Conservation (phyloP, 2,113 vertebrate genomes). For the Grus americana region DNA sequence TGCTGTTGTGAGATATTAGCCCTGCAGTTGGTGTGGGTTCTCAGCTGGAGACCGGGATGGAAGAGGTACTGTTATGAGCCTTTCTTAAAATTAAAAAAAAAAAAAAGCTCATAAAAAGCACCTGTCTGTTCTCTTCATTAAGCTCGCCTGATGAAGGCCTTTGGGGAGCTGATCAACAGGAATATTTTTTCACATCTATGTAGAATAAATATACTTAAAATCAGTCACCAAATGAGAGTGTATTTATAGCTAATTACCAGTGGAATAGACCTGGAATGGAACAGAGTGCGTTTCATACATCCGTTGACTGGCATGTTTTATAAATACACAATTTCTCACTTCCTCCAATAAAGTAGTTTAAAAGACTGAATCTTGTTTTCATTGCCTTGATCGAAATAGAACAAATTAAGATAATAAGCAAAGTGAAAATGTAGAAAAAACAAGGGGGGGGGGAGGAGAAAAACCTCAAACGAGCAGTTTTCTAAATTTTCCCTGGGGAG, state of each 20-base stretch:
- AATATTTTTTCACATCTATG: constrained; percentile 39
- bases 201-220: constrained; percentile 59
- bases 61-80: background rate
- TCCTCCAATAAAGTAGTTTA: background rate
- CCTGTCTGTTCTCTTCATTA: constrained; percentile 64
- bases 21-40: background rate
- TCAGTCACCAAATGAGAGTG: constrained; percentile 48
- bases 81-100: background rate
- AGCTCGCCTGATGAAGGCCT: constrained; percentile 56
- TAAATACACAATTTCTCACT: background rate
- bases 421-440: background rate
- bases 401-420: background rate
- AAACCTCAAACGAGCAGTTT: no score
- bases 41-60: background rate
- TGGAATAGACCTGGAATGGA: background rate
- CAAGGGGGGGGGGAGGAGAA: no score
- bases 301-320: constrained; percentile 3
- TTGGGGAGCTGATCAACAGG: background rate
- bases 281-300: background rate
- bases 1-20: background rate
- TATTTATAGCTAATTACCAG: constrained; percentile 36
- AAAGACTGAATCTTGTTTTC: background rate
- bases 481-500: background rate
- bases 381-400: background rate
- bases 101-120: background rate